Base-by-base conservation (phyloP, 2,797 vertebrate species). In the Yasuhikotakia modesta region DNA sequence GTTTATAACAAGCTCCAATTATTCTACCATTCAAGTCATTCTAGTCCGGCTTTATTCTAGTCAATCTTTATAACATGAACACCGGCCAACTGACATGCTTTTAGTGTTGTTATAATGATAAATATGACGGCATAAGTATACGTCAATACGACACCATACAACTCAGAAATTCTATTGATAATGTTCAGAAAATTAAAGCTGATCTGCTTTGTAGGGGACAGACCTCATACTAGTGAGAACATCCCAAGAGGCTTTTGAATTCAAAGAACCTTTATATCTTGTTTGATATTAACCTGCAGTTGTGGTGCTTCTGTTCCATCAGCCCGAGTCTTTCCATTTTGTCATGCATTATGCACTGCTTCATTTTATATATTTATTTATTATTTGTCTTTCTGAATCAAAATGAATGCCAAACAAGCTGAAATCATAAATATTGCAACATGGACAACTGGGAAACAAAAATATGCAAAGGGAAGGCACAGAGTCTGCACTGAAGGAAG, bases 301-400 rank as follows among this genome's bases (percentile, higher is more conserved):
- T 10, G 8, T n/a, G 21, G 16, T 4, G 21, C 30, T 17, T 70
- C 27, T 66, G 45, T 52, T 71, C 68, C 55, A 68, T 60, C 78
- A 78, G 43, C 76, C 61, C 6, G 58, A 81, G 75, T 21, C 35
- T 22, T 55, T 57, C 73, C 52, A 63, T 71, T 76, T 79, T 39
- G 17, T 80, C 68, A 82, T 85, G 68, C 32, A 85, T 85, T 81
- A 86, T 84, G 77, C 79, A 84, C 68, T 32, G 22, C 60, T 80
- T 35, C 50, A n/a, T 73, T 79, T 68, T 68, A 81, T 78, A 78
- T 77, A 82, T 86, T 86, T 78, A 82, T 84, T 85, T 73, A 81
- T 82, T 82, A 81, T 81, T 78, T 82, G 68, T 79, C 71, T 83
- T 78, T 70, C 53, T 84, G 82, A 81, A 84, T 81, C 73, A 82